These are phyloP conservation scores for Psittacula derbiana DNA, from an alignment of 2,797 vertebrate genomes.

Conservation along the genomic window DNA sequence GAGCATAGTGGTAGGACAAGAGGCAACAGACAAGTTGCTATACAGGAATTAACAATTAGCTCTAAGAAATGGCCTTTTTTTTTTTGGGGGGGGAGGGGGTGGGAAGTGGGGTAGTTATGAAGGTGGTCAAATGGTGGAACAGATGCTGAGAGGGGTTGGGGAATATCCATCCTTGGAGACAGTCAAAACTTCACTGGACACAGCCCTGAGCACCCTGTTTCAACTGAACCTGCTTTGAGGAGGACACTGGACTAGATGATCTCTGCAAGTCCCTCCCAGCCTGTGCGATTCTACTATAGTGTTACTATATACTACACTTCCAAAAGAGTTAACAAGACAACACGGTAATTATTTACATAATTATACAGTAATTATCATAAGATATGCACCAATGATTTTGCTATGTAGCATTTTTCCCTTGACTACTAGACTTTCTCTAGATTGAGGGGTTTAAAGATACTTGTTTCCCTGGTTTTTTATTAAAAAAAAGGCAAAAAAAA, in stretches of 20 bases:
- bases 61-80: not conserved
- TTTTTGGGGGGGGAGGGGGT: not conserved
- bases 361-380: not conserved
- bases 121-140: not conserved
- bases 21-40: not conserved
- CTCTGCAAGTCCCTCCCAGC: not conserved
- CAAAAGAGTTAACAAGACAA: not conserved
- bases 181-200: not conserved
- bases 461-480: not conserved
- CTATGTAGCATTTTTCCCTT: not conserved
- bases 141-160: not conserved
- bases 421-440: not conserved
- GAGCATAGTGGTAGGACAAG: not conserved
- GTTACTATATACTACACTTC: not conserved
- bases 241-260: not conserved
- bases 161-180: not conserved
- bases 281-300: not conserved
- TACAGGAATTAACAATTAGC: not conserved
- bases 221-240: not conserved
- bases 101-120: not conserved
- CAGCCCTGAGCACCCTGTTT: not conserved
- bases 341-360: not conserved
- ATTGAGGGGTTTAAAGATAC: not conserved
- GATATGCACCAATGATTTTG: not conserved
- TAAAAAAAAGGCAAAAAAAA: not conserved